Evolutionary conservation across 2,888 invertebrate species (phyloP), one percentile per base, ranked within the genome.

Genomic region (Lissonota sp.): DNA sequence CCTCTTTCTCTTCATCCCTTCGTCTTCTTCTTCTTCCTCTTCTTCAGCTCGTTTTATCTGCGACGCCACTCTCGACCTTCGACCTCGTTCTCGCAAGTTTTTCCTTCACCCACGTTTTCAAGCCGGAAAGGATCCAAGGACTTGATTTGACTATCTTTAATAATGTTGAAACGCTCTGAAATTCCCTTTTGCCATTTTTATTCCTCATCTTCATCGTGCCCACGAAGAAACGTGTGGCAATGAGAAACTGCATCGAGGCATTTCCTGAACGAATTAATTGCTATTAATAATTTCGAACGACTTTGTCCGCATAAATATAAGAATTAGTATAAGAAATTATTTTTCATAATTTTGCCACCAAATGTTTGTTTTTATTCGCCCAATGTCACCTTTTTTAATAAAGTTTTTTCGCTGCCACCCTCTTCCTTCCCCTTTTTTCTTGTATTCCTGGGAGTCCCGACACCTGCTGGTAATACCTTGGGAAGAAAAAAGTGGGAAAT

Each of bases 381-480:
- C 26, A 3, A 8, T 12, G 5, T 8, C 46, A 70, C 46, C 6
- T 51, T 10, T 46, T 53, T 46, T 37, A 37, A 40, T 26, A 26
- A 26, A 26, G 14, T 46, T 66, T 64, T 40, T 64, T 63, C 42
- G 55, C 49, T 72, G 16, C 6, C 57, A 39, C 5, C 46, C 58
- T 40, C 58, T 53, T 42, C 26, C 66, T 46, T n/a, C 16, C 49
- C n/a, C 57, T 51, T 42, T 44, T 12, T 62, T 42, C 14, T 53
- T 67, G 63, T 63, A 44, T 63, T 58, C 51, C 62, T 80, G 76
- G 63, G 80, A 80, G 72, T 72, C 63, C 51, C 69, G 72, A 73
- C 80, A 80, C 77, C 80, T 80, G 77, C 58, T 57, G 8, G 72
- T 73, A 77, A 80, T 77, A 69, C 69, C 73, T 63, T 40, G 57